Evolutionary conservation across 2,797 vertebrate genomes (phyloP).

Genomic region (Danio choprae): DNA sequence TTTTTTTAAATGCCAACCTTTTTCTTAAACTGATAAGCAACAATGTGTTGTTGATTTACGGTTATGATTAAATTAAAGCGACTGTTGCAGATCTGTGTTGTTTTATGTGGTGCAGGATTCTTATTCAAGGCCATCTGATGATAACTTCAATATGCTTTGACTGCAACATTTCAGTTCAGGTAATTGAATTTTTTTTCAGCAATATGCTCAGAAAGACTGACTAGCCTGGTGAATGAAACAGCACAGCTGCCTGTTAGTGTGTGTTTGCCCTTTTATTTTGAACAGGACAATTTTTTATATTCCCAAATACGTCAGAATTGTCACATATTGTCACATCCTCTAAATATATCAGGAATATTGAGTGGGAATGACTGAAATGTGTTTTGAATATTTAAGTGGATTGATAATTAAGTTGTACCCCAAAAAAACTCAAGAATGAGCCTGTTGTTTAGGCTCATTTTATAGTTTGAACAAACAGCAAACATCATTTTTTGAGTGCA

Average conservation of each 20-base stretch:
- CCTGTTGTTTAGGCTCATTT: too few species aligned
- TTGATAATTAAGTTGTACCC: too few species aligned
- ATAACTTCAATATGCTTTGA: not conserved
- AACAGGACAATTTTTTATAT: not conserved
- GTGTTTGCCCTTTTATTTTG: conserved; percentile 10
- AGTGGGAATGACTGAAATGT: not conserved
- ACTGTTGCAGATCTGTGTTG: not conserved
- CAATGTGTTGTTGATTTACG: not conserved
- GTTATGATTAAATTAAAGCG: not conserved
- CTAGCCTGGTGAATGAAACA: not conserved
- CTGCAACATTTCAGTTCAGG: not conserved
- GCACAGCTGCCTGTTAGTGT: not conserved
- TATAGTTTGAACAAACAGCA: too few species aligned
- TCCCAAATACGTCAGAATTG: too few species aligned
- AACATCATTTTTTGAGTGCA: too few species aligned
- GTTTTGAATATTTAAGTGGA: not conserved
- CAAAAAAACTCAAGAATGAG: too few species aligned
- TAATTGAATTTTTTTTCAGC: not conserved
- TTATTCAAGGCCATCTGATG: not conserved
- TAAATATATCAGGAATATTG: not conserved
- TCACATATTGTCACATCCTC: too few species aligned
- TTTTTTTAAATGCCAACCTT: not conserved
- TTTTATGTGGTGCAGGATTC: conserved; percentile 4
- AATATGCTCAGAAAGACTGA: not conserved
- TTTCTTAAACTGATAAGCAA: not conserved